These are phyloP conservation scores for Spodoptera litura DNA, from an alignment of 1,140 invertebrate species.

Conservation along the genomic window DNA sequence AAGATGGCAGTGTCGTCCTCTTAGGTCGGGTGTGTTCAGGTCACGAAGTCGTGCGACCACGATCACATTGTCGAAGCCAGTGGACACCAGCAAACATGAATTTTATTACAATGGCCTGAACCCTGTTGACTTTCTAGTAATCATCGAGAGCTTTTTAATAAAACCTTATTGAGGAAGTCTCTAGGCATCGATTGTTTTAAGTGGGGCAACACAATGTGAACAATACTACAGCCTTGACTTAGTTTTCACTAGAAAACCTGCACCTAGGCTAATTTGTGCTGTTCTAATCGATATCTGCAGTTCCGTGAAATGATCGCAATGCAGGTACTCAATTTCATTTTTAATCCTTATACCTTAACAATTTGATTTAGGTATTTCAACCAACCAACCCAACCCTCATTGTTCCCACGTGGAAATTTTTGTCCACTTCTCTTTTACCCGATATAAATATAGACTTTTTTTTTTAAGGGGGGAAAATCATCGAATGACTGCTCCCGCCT, in stretches of 20 bases:
- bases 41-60: conserved; percentile 51
- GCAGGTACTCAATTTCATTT: not conserved
- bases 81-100: conserved; percentile 47
- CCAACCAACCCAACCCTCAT: not conserved
- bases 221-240: not conserved
- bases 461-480: too few species aligned
- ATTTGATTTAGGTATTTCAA: too few species aligned
- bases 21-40: conserved; percentile 38
- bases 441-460: too few species aligned
- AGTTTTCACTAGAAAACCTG: not conserved
- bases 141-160: conserved; percentile 34
- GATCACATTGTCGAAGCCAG: conserved; percentile 39
- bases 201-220: not conserved
- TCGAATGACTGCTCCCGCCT: too few species aligned
- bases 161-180: conserved; percentile 7
- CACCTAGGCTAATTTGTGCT: conserved; percentile 15
- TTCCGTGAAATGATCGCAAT: conserved; percentile 22
- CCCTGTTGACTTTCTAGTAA: conserved; percentile 47
- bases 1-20: conserved; percentile 27
- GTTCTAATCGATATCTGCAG: conserved; percentile 6
- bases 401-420: too few species aligned
- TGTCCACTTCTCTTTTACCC: too few species aligned
- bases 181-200: not conserved
- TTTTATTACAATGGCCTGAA: conserved; percentile 50
- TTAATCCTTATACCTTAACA: too few species aligned